Base-by-base conservation (phyloP, 2,888 invertebrate species). In the Perizoma flavofasciatum region DNA sequence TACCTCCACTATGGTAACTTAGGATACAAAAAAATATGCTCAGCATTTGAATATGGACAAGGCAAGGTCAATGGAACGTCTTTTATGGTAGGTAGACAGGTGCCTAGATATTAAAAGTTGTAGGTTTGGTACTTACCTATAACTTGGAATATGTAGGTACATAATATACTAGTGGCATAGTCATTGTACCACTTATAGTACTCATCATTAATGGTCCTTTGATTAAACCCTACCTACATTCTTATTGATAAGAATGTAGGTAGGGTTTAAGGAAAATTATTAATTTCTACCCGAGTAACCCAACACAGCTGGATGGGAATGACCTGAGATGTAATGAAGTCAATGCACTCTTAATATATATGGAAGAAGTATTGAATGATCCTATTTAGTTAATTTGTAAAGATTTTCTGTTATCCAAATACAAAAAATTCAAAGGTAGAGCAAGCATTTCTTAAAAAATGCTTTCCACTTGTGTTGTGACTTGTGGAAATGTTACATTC, bases 1-100 rank as follows among this genome's bases (percentile, higher is more conserved):
- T 22, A 22, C 22, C 22, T 22, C 22, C 22, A 22, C 1, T 22
- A 22, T 22, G 22, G 22, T 22, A 22, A n/a, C 55, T 48, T 48
- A 43, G 55, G 45, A 47, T 51, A 56, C 47, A 61, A 60, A 61
- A n/a, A 63, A 59, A 40, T 49, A 44, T 44, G 40, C 6, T 51
- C 34, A 55, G 33, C 22, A 40, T 53, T 53, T 52, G 51, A 48
- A 52, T 37, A 45, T 52, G 47, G 47, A 41, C 47, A 9, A 46
- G 46, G 7, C 46, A 57, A 57, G 57, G 57, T 57, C 57, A 51
- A 47, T 47, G 39, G 33, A 51, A 51, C 51, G 57, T 51, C 57
- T 51, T 39, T 45, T 44, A 9, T 4, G 4, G 10, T 44, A 45
- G 32, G 39, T 9, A 39, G 11, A 10, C 10, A 43, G 8, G 10